Evolutionary conservation across 2,888 invertebrate genomes (phyloP).

Genomic region (Exephanes ischioxanthus): DNA sequence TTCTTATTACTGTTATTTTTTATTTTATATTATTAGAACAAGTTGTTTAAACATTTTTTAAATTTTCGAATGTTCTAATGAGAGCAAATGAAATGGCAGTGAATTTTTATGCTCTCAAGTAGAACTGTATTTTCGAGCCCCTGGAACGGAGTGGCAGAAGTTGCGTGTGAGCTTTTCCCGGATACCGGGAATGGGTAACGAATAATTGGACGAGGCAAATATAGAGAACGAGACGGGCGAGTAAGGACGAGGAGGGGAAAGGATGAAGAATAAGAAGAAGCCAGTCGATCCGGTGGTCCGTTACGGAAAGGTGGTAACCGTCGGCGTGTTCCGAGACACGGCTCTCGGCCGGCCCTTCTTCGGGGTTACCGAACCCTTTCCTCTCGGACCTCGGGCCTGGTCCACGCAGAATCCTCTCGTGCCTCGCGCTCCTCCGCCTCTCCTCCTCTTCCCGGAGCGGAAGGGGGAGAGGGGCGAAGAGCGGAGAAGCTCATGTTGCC

Average conservation of each 20-base stretch:
- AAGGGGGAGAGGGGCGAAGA: neutral
- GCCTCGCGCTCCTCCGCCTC: constrained; percentile 1
- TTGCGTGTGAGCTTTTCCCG: neutral
- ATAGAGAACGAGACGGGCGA: constrained; percentile 14
- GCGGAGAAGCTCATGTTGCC: constrained; percentile 26
- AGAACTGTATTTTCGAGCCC: neutral
- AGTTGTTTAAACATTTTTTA: too few relatives aligned
- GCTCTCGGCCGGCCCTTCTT: constrained; percentile 13
- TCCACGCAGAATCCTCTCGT: constrained; percentile 23
- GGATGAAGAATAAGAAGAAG: constrained; percentile 58
- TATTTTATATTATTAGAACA: too few relatives aligned
- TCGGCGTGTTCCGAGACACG: constrained; percentile 53
- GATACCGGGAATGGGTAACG: neutral
- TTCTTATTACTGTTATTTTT: neutral
- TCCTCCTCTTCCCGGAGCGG: neutral
- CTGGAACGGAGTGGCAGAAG: neutral
- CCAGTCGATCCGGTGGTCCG: constrained; percentile 73
- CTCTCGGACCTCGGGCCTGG: constrained; percentile 3
- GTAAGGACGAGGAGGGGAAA: neutral
- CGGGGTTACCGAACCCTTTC: constrained; percentile 67
- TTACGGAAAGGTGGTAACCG: constrained; percentile 73
- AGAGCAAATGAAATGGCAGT: too few relatives aligned
- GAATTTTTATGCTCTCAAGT: neutral
- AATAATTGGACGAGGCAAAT: constrained; percentile 5
- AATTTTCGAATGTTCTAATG: too few relatives aligned